phyloP scores from a whole-genome alignment of 2,797 vertebrate genomes.

The Clamator glandarius region DNA sequence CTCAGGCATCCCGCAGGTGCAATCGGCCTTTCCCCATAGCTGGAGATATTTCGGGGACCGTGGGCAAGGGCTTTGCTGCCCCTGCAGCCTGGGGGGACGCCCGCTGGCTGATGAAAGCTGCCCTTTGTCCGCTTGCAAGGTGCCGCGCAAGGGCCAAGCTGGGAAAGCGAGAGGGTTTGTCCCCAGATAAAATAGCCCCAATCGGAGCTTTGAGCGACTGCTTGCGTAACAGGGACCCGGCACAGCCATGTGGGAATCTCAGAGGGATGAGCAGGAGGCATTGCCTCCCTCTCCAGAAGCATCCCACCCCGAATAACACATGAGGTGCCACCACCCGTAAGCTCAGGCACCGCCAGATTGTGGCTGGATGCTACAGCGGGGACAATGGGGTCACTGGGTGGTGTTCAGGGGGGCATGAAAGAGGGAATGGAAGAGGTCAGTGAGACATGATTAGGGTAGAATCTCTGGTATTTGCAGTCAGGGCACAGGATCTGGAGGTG shows the following conservation, averaged over 20 bases:
- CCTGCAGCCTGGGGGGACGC: background rate
- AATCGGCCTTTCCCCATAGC: background rate
- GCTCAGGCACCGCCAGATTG: fast-evolving
- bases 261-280: background rate
- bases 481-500: background rate
- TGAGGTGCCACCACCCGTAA: too few relatives aligned
- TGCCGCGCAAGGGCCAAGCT: background rate
- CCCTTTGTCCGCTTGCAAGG: constrained; percentile 48
- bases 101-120: constrained; percentile 62
- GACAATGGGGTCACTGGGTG: background rate
- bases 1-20: background rate
- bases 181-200: constrained; percentile 39
- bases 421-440: background rate
- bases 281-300: background rate
- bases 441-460: fast-evolving
- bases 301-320: fast-evolving
- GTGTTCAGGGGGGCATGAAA: fast-evolving
- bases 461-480: background rate
- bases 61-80: background rate
- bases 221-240: background rate
- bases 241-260: background rate
- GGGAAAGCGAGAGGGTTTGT: constrained; percentile 7
- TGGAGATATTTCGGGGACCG: background rate
- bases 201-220: constrained; percentile 7
- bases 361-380: fast-evolving